phyloP scores from a whole-genome alignment of 2,888 invertebrate genomes.

The Strigamia transsilvanica region DNA sequence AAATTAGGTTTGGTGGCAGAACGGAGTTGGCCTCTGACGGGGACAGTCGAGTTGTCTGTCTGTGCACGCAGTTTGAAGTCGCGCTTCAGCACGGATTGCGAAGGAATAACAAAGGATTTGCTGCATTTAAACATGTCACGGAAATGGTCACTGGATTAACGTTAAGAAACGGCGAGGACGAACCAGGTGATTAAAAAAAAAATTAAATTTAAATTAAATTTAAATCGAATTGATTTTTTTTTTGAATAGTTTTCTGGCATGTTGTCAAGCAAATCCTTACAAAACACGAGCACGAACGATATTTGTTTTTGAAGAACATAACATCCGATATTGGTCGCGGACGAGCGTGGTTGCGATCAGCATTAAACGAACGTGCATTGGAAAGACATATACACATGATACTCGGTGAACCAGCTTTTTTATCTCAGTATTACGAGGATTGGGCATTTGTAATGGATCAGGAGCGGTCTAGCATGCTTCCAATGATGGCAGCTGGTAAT shows the following conservation, averaged over 20 bases:
- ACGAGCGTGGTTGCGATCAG: conserved; percentile 86
- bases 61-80: conserved; percentile 79
- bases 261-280: conserved; percentile 74
- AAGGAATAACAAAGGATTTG: conserved; percentile 67
- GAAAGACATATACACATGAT: conserved; percentile 79
- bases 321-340: conserved; percentile 82
- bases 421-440: conserved; percentile 81
- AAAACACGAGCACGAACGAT: conserved; percentile 87
- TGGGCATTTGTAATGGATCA: conserved; percentile 84
- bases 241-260: conserved; percentile 64
- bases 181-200: conserved; percentile 61
- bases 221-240: not conserved
- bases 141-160: conserved; percentile 72
- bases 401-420: conserved; percentile 71
- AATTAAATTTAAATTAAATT: not conserved
- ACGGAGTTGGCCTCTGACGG: conserved; percentile 90
- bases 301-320: conserved; percentile 74
- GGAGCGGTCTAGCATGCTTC: conserved; percentile 79
- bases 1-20: conserved; percentile 84
- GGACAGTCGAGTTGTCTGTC: conserved; percentile 70
- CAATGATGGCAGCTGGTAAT: conserved; percentile 84
- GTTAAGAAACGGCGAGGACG: conserved; percentile 62
- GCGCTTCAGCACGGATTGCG: conserved; percentile 80
- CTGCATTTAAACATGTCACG: conserved; percentile 72
- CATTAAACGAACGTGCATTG: conserved; percentile 89